Base-by-base conservation (phyloP, 2,888 invertebrate genomes). In the Opisthograptis luteolata region DNA sequence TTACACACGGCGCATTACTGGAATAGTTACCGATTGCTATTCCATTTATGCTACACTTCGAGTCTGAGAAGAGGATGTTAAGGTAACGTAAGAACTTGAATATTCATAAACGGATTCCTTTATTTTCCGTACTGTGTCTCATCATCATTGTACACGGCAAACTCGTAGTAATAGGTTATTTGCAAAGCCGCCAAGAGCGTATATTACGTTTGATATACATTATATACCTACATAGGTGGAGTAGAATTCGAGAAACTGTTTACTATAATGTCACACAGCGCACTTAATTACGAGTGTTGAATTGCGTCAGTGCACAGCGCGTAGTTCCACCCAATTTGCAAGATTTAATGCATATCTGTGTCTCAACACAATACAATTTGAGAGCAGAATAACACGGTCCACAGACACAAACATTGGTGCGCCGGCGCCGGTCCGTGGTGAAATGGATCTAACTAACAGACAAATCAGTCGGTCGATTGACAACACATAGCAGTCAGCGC, bases 381-480 rank as follows among this genome's bases (percentile, higher is more conserved):
- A 56, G 58, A 57, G 48, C 46, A 50, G 59, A 62, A 59, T 50
- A 58, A 55, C 54, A 53, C 42, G 48, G 44, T 31, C 24, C 9
- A 51, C 43, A 63, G 61, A 58, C 49, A 61, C 61, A 61, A 60
- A 43, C 53, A 66, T 60, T 55, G 57, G 58, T 44, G 52, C 42
- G 55, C 60, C 61, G 66, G 64, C 66, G 44, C 36, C 51, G 42
- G 39, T 35, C 45, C 48, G 54, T 70, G 63, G 63, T 61, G 68
- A 67, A 75, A 73, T 68, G 52, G 57, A 58, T 48, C 60, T 62
- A 59, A 58, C 62, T 59, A 62, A 55, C 58, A 57, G 63, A 67
- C 64, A 60, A 64, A 64, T 64, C 61, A 58, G 58, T 50, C 62
- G 45, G 46, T 35, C 57, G 46, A 60, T 62, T 66, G 63, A 69